Percentiles rank a stretch among this genome's conserved stretches.
Evolutionary conservation across 1,140 invertebrate genomes (phyloP).

Genomic region (Panonychus citri): DNA sequence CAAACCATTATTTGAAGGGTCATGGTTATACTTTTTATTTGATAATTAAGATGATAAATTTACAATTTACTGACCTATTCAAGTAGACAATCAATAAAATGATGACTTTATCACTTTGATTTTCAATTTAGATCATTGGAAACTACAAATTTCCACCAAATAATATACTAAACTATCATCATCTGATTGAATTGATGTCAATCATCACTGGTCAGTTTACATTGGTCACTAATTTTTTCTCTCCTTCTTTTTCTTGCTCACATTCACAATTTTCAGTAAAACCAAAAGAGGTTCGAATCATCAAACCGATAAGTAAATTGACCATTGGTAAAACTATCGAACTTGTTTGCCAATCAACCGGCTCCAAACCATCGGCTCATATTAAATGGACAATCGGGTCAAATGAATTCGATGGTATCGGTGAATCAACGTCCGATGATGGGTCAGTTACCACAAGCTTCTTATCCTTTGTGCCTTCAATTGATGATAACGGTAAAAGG

Average conservation of each 20-base stretch:
- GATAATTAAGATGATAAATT: too few relatives aligned
- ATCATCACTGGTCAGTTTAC: too few relatives aligned
- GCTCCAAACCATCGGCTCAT: conserved; percentile 56
- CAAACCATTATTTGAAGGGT: too few relatives aligned
- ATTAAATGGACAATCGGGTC: conserved; percentile 55
- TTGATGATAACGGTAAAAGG: conserved; percentile 53
- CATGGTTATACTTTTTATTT: too few relatives aligned
- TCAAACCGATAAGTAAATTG: conserved; percentile 4
- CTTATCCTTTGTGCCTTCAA: conserved; percentile 30
- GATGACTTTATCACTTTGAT: too few relatives aligned
- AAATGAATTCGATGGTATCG: conserved; percentile 1
- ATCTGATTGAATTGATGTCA: too few relatives aligned
- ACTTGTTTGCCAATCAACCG: conserved; percentile 55
- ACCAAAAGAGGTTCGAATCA: conserved; percentile 40
- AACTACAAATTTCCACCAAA: too few relatives aligned
- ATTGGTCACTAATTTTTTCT: background rate
- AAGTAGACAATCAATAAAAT: too few relatives aligned
- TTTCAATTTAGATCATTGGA: too few relatives aligned
- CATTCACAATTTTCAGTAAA: conserved; percentile 36
- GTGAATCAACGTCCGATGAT: conserved; percentile 10
- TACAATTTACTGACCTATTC: too few relatives aligned
- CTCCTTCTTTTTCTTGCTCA: background rate
- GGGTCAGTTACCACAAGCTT: conserved; percentile 15
- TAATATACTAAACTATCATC: too few relatives aligned
- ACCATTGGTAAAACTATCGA: conserved; percentile 31